Percentiles rank a stretch among this genome's conserved stretches.
phyloP scores from a whole-genome alignment of 2,113 vertebrate species.

The Puffinus mauretanicus region DNA sequence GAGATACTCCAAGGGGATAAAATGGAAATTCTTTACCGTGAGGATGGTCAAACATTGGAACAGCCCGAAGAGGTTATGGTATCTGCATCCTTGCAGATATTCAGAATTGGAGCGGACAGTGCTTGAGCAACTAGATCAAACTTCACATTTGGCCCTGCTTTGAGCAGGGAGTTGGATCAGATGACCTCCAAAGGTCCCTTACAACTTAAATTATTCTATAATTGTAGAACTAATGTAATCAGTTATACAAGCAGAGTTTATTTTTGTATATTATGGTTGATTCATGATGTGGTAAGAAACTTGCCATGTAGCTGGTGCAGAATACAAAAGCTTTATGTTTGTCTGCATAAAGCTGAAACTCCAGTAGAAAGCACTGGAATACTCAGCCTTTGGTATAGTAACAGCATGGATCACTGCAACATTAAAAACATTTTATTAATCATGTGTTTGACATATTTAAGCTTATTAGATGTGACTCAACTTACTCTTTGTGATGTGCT shows the following conservation, averaged over 20 bases:
- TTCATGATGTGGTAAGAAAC: neutral
- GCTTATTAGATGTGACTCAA: neutral
- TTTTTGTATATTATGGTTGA: rapidly evolving
- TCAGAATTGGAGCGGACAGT: neutral
- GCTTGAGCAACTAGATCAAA: neutral
- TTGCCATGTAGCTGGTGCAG: neutral
- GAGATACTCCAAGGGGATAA: neutral
- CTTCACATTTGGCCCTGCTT: neutral
- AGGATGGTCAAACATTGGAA: neutral
- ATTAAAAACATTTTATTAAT: neutral
- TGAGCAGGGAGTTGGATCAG: neutral
- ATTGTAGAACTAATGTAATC: neutral
- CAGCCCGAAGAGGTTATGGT: neutral
- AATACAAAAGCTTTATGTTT: neutral
- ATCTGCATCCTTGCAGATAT: neutral
- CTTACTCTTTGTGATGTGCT: neutral
- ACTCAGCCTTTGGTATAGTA: neutral
- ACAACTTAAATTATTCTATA: neutral
- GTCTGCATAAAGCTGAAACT: neutral
- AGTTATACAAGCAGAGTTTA: neutral
- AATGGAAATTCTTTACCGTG: neutral
- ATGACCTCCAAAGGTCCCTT: neutral
- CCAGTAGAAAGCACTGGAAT: neutral
- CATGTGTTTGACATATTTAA: neutral
- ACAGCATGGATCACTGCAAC: neutral